Evolutionary conservation across 1,140 invertebrate species (phyloP).

Genomic region (Polypedilum pembai): DNA sequence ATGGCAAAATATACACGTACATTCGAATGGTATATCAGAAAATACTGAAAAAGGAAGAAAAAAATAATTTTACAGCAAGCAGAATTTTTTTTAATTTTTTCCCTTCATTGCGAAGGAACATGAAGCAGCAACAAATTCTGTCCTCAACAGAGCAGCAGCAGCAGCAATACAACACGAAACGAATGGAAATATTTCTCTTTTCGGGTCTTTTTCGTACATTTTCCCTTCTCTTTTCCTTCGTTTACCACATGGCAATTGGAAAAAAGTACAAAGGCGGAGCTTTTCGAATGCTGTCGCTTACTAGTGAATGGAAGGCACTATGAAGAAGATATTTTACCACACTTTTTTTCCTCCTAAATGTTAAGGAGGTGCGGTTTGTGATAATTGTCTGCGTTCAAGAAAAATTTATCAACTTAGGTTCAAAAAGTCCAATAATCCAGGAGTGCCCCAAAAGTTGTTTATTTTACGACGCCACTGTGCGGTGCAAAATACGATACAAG

Average conservation of each 20-base stretch:
- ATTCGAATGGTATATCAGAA: conserved; percentile 12
- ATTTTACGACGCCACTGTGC: conserved; percentile 24
- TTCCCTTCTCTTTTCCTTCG: conserved; percentile 4
- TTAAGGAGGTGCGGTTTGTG: no score
- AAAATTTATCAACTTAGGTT: not conserved
- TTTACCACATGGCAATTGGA: conserved; percentile 7
- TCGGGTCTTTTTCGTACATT: not conserved
- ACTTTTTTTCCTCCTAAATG: no score
- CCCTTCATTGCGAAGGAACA: not conserved
- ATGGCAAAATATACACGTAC: not conserved
- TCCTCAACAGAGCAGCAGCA: conserved; percentile 1
- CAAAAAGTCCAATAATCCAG: not conserved
- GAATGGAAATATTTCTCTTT: not conserved
- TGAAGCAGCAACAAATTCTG: not conserved
- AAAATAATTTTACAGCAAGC: no score
- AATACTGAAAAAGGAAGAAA: not conserved
- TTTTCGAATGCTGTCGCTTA: not conserved
- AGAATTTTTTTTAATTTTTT: not conserved
- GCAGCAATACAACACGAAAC: not conserved
- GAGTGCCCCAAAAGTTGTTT: conserved; percentile 20
- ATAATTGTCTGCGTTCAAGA: not conserved
- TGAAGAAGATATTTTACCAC: not conserved
- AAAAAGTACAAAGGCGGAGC: conserved; percentile 26
- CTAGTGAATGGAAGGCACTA: not conserved
- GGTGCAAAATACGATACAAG: conserved; percentile 24